phyloP scores from a whole-genome alignment of 1,140 invertebrate species.

The Ptiloglossa arizonensis region DNA sequence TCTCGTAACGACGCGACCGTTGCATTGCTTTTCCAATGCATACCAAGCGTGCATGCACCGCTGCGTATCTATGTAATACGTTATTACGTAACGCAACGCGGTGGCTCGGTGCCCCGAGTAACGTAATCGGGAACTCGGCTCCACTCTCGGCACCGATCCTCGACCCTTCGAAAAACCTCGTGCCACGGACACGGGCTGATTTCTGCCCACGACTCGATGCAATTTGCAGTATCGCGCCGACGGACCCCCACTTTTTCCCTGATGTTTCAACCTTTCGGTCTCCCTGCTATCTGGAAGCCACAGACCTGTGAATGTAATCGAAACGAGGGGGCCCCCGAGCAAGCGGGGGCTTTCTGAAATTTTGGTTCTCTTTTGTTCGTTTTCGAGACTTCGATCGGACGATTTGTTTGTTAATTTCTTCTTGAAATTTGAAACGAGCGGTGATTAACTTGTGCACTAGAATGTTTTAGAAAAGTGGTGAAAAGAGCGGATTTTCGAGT shows the following conservation, averaged over 20 bases:
- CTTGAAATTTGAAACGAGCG: too few species aligned
- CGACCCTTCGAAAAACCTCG: conserved; percentile 25
- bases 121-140: conserved; percentile 52
- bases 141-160: background rate
- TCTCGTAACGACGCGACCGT: conserved; percentile 36
- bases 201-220: conserved; percentile 4
- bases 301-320: background rate
- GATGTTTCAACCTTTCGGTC: background rate
- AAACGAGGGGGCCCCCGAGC: background rate
- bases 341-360: background rate
- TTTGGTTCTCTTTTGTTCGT: background rate
- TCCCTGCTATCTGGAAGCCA: background rate
- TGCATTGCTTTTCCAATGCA: conserved; percentile 56
- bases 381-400: too few species aligned
- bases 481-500: too few species aligned
- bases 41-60: conserved; percentile 49
- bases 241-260: background rate
- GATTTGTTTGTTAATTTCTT: too few species aligned
- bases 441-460: too few species aligned
- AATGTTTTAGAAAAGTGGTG: too few species aligned
- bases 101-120: conserved; percentile 40
- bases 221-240: conserved; percentile 28
- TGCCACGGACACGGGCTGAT: conserved; percentile 25
- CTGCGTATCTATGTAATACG: conserved; percentile 47
- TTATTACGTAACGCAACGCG: conserved; percentile 59